phyloP scores from a whole-genome alignment of 2,113 vertebrate genomes.

The Numida meleagris region DNA sequence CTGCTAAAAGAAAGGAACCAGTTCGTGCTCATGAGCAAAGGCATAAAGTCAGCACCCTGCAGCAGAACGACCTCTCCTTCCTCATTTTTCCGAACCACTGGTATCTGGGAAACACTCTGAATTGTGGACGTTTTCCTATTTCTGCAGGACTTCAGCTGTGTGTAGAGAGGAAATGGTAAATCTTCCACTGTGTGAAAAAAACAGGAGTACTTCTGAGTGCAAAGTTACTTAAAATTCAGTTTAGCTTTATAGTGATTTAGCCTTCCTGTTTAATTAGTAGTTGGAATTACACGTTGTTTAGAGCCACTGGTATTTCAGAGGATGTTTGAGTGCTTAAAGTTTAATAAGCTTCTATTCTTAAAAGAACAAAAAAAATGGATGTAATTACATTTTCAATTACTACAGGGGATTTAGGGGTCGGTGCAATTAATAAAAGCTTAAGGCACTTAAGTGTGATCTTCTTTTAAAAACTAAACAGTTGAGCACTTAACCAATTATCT shows the following conservation, averaged over 20 bases:
- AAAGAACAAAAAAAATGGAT: slow-evolving; percentile 63
- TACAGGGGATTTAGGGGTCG: slow-evolving; percentile 26
- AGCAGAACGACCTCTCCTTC: background rate
- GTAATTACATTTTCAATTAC: slow-evolving; percentile 83
- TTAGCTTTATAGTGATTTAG: slow-evolving; percentile 74
- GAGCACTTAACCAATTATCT: slow-evolving; percentile 69
- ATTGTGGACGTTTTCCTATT: background rate
- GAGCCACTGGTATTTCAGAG: slow-evolving; percentile 77
- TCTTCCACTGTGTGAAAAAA: background rate
- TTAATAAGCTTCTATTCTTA: slow-evolving; percentile 77
- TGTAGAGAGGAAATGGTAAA: slow-evolving; percentile 31
- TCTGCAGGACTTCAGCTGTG: background rate
- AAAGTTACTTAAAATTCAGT: slow-evolving; percentile 81
- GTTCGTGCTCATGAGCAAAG: background rate
- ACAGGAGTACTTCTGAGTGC: slow-evolving; percentile 19
- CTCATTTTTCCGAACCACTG: background rate
- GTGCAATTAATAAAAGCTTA: slow-evolving; percentile 79
- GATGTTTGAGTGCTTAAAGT: slow-evolving; percentile 78
- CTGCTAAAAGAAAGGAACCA: background rate
- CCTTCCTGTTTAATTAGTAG: slow-evolving; percentile 77
- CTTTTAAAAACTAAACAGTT: slow-evolving; percentile 69
- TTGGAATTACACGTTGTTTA: slow-evolving; percentile 75
- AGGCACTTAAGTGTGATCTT: slow-evolving; percentile 72
- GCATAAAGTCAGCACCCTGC: background rate
- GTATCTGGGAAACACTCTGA: background rate